Conservation (phyloP, 2,888 invertebrate genomes). For the Lagria hirta region DNA sequence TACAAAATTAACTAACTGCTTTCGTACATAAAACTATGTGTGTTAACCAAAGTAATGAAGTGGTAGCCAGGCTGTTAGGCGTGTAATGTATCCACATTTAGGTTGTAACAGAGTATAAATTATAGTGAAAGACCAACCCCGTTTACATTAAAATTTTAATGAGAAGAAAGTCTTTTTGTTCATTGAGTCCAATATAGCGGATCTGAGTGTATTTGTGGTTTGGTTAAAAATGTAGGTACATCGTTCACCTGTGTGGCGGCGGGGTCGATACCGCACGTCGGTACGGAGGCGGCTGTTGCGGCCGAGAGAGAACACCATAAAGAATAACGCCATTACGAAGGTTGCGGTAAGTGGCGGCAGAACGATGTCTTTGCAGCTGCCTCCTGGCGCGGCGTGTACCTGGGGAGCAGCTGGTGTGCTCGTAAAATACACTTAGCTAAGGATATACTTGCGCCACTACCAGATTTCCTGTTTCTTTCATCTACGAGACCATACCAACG, state of each 20-base stretch:
- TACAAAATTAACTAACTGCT: too few species aligned
- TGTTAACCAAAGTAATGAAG: too few species aligned
- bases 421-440: constrained; percentile 34
- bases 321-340: constrained; percentile 34
- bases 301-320: constrained; percentile 32
- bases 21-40: too few species aligned
- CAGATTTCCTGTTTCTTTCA: too few species aligned
- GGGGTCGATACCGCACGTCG: constrained; percentile 31
- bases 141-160: too few species aligned
- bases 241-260: constrained; percentile 32
- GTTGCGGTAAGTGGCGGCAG: constrained; percentile 36
- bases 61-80: too few species aligned
- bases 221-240: constrained; percentile 34
- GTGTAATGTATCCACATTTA: too few species aligned
- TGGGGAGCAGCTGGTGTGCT: constrained; percentile 34
- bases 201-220: constrained; percentile 29
- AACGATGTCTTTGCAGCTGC: constrained; percentile 37
- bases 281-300: constrained; percentile 17
- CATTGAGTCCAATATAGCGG: constrained; percentile 25
- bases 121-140: too few species aligned
- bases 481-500: background rate
- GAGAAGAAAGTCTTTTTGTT: constrained; percentile 2
- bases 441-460: too few species aligned
- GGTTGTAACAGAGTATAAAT: too few species aligned
- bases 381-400: constrained; percentile 32